Conservation (phyloP, 2,797 vertebrate species). For the Urocyon cinereoargenteus region DNA sequence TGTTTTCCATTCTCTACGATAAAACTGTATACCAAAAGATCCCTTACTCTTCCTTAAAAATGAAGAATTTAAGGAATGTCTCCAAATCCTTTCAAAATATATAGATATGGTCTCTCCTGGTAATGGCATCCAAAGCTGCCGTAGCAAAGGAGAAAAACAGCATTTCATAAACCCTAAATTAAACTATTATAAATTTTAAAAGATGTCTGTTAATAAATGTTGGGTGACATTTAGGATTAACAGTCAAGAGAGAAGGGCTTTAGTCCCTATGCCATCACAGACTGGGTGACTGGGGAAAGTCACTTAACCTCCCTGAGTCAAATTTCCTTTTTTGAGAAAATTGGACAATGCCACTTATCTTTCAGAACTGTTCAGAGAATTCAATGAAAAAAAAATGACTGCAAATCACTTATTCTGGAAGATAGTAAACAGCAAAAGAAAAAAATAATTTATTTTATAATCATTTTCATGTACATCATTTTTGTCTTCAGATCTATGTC, state of each 20-base stretch:
- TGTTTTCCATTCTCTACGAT: not conserved
- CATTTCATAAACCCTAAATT: constrained; percentile 38
- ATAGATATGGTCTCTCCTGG: constrained; percentile 41
- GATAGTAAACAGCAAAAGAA: constrained; percentile 8
- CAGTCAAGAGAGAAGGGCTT: constrained; percentile 25
- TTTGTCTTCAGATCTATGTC: constrained; percentile 47
- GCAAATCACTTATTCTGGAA: constrained; percentile 43
- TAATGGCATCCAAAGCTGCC: constrained; percentile 28
- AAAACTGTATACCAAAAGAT: constrained; percentile 37
- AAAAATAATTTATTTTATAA: not conserved
- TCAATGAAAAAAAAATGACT: not conserved
- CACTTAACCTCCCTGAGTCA: not conserved
- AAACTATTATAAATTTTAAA: constrained; percentile 49
- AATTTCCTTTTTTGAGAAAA: constrained; percentile 54
- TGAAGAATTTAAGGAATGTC: constrained; percentile 59
- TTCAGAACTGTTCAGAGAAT: constrained; percentile 56
- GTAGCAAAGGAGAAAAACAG: constrained; percentile 11
- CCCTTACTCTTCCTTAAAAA: constrained; percentile 37
- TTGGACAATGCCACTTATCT: constrained; percentile 9
- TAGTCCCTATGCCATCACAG: not conserved
- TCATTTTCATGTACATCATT: not conserved
- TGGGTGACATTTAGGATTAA: constrained; percentile 52
- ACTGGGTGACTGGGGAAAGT: constrained; percentile 18
- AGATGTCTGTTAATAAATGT: not conserved
- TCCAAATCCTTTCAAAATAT: constrained; percentile 65